These are phyloP conservation scores for Nudaria mundana DNA, from an alignment of 2,888 invertebrate genomes.

Conservation along the genomic window DNA sequence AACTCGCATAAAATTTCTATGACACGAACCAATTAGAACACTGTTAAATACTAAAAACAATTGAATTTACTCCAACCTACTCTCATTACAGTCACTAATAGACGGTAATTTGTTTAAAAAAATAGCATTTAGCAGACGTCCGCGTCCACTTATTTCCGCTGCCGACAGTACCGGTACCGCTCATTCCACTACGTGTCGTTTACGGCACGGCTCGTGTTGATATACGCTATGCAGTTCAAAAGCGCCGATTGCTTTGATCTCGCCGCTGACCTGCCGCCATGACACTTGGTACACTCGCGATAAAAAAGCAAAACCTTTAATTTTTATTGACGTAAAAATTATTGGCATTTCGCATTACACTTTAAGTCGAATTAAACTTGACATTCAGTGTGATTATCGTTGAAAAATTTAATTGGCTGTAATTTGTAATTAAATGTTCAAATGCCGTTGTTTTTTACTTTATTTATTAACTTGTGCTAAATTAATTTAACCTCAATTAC, in stretches of 20 bases:
- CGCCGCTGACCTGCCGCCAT: constrained; percentile 48
- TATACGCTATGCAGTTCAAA: constrained; percentile 51
- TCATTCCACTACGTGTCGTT: constrained; percentile 51
- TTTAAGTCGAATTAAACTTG: neutral
- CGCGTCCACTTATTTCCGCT: constrained; percentile 27
- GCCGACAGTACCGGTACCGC: constrained; percentile 33
- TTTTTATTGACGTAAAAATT: constrained; percentile 38
- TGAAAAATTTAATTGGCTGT: constrained; percentile 14
- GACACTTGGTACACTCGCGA: constrained; percentile 41
- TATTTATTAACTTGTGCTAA: neutral
- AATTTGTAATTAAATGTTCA: constrained; percentile 23
- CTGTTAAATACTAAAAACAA: constrained; percentile 9
- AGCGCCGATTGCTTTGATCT: constrained; percentile 59
- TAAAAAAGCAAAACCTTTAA: constrained; percentile 40
- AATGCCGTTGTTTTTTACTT: constrained; percentile 6
- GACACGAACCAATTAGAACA: constrained; percentile 1
- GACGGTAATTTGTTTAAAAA: constrained; percentile 23
- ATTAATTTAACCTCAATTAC: too few relatives aligned
- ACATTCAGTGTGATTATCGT: constrained; percentile 28
- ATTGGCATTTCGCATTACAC: constrained; percentile 20
- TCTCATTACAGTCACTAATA: constrained; percentile 15
- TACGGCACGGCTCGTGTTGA: constrained; percentile 49
- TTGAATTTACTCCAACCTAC: constrained; percentile 17
- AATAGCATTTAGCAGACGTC: constrained; percentile 16
- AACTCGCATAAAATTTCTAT: constrained; percentile 2